Percentiles rank a stretch among this genome's conserved stretches.
Evolutionary conservation across 2,797 vertebrate species (phyloP).

Genomic region (Parauchenoglanis ngamensis): DNA sequence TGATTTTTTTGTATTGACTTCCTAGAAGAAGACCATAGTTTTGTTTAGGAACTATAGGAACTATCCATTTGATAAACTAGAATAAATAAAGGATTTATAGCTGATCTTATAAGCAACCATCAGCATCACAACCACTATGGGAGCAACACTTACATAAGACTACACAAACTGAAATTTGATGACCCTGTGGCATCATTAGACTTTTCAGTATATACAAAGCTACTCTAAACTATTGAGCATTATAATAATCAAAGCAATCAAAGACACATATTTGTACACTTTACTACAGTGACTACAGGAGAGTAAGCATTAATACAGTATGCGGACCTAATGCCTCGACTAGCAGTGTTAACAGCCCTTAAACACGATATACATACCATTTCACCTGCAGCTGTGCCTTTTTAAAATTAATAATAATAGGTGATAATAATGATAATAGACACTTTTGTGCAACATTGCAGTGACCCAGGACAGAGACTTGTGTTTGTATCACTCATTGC

Average conservation of each 20-base stretch:
- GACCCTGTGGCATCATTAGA: background rate
- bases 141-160: background rate
- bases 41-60: background rate
- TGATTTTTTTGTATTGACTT: slow-evolving; percentile 3
- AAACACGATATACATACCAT: background rate
- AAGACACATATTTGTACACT: background rate
- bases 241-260: background rate
- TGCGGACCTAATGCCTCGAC: background rate
- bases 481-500: slow-evolving; percentile 34
- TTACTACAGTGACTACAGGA: background rate
- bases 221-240: background rate
- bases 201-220: background rate
- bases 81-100: background rate
- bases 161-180: background rate
- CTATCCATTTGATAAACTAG: background rate
- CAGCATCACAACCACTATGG: background rate
- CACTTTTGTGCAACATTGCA: slow-evolving; percentile 56
- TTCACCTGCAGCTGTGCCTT: slow-evolving; percentile 24
- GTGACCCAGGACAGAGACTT: slow-evolving; percentile 24
- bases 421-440: background rate
- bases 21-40: slow-evolving; percentile 13
- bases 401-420: background rate
- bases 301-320: background rate
- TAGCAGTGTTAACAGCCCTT: background rate
- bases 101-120: slow-evolving; percentile 4